Percentiles rank a stretch among this genome's conserved stretches.
These are phyloP conservation scores for Synanthedon formicaeformis DNA, from an alignment of 2,888 invertebrate species.

Conservation along the genomic window DNA sequence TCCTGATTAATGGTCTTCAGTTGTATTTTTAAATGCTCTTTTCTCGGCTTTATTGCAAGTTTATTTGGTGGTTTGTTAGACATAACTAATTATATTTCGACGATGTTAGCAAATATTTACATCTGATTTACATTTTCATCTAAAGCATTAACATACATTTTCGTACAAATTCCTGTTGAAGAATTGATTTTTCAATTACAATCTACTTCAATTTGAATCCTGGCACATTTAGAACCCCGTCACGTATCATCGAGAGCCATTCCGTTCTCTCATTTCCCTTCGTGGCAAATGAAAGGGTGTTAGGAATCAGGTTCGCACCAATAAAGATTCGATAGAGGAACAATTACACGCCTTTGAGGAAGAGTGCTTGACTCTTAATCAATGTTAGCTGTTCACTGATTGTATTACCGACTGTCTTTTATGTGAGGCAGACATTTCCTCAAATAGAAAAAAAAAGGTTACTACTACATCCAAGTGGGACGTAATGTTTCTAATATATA, in stretches of 20 bases:
- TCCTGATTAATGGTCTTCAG: neutral
- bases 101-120: neutral
- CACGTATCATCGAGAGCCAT: conserved; percentile 6
- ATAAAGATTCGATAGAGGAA: neutral
- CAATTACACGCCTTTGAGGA: too few relatives aligned
- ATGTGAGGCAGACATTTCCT: too few relatives aligned
- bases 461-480: neutral
- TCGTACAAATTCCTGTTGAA: neutral
- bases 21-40: neutral
- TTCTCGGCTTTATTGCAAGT: too few relatives aligned
- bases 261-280: conserved; percentile 7
- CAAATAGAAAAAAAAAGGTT: too few relatives aligned
- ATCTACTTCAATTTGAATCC: neutral
- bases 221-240: conserved; percentile 2
- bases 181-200: conserved; percentile 5
- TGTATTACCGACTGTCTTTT: too few relatives aligned
- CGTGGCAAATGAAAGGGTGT: conserved; percentile 3
- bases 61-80: too few relatives aligned
- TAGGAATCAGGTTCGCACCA: neutral
- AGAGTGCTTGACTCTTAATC: too few relatives aligned
- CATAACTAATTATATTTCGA: too few relatives aligned
- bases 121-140: neutral
- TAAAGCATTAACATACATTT: neutral
- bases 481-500: too few relatives aligned
- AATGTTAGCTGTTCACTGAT: too few relatives aligned